These are phyloP conservation scores for Limnodromus scolopaceus DNA, from an alignment of 2,797 vertebrate genomes.

Conservation along the genomic window DNA sequence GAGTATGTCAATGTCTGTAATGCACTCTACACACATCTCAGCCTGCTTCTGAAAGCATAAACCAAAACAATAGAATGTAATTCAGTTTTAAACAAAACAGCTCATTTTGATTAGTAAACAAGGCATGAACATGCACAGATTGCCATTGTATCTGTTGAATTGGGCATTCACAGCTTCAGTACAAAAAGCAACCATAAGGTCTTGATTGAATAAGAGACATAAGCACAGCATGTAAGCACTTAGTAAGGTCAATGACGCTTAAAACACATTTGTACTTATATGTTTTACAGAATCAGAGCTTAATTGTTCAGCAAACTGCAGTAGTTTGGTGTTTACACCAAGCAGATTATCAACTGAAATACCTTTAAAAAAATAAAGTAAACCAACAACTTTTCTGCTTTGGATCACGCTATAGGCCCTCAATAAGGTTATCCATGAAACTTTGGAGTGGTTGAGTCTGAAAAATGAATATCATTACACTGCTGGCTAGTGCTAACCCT, in stretches of 20 bases:
- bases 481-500: not conserved
- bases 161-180: not conserved
- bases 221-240: not conserved
- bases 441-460: not conserved
- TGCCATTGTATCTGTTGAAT: not conserved
- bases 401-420: not conserved
- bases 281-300: not conserved
- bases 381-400: not conserved
- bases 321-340: not conserved
- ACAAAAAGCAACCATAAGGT: not conserved
- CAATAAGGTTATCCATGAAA: not conserved
- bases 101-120: not conserved
- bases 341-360: not conserved
- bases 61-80: not conserved
- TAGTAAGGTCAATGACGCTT: not conserved
- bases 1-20: not conserved
- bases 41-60: not conserved
- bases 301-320: constrained; percentile 4
- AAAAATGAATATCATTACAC: not conserved
- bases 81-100: not conserved
- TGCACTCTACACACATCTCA: not conserved
- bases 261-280: not conserved
- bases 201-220: not conserved
- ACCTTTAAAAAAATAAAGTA: not conserved
- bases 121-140: not conserved